Base-by-base conservation (phyloP, 1,140 invertebrate genomes). In the Globodera ellingtonae region DNA sequence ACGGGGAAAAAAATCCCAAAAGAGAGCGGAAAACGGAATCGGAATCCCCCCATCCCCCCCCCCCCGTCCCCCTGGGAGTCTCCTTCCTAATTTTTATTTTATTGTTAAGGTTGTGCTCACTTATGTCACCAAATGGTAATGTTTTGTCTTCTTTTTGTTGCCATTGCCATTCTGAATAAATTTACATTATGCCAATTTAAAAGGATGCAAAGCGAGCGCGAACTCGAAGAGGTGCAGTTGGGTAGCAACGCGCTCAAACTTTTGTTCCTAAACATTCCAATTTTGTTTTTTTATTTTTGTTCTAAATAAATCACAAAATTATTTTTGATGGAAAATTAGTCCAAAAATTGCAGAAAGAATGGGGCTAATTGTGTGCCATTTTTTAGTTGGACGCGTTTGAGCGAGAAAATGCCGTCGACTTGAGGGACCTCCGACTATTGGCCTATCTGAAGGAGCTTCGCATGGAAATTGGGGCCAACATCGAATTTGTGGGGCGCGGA, bases 41-140 rank as follows among this genome's bases (percentile, higher is more conserved):
- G 24, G 24, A 24, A 24, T 24, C 24, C 24, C 24, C 24, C 24
- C 24, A 0, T 1, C 24, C 24, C 24, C 24, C 24, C 24, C 24
- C 24, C 24, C 24, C 24, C 24, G 24, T 24, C 24, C 24, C 24
- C 24, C 24, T 24, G 24, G 35, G 35, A 35, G 35, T 2, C 35
- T 35, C 35, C 35, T 35, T 35, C 35, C 35, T 3, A 35, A 35
- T 46, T 46, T 46, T 75, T 62, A n/a, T 75, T 56, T 75, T 35
- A 15, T 56, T 44, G 44, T 75, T 18, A 56, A 75, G 65, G 73
- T 75, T 59, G 69, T 77, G 65, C 48, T 77, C 6, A 77, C 75
- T 35, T 77, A 67, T 47, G 69, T 77, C 48, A 77, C 75, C 21
- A 77, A 77, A 67, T 77, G 75, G 75, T 62, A 62, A 62, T 62